phyloP scores from a whole-genome alignment of 2,888 invertebrate genomes.

The Eubasilissa splendida region DNA sequence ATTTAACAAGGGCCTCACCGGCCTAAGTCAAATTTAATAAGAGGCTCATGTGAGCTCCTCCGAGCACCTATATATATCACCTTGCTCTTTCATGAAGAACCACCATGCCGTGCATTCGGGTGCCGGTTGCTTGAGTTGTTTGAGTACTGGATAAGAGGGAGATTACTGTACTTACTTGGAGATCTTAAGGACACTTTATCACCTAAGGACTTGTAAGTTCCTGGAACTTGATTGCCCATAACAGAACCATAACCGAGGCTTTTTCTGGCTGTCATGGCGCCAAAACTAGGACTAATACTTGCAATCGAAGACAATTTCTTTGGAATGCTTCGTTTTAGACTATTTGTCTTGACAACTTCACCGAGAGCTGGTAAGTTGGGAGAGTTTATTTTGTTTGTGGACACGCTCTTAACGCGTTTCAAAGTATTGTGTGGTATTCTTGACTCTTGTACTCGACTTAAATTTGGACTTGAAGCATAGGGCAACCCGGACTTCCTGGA shows the following conservation, averaged over 20 bases:
- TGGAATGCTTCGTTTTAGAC: constrained; percentile 43
- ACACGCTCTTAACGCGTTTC: constrained; percentile 30
- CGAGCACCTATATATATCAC: no score
- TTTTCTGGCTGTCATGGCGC: constrained; percentile 28
- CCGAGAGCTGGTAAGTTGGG: constrained; percentile 1
- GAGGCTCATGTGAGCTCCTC: no score
- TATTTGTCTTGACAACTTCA: constrained; percentile 34
- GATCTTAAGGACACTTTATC: constrained; percentile 34
- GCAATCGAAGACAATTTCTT: constrained; percentile 45
- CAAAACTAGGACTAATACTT: constrained; percentile 50
- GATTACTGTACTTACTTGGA: constrained; percentile 12
- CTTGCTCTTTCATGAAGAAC: no score
- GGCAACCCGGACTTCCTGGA: constrained; percentile 47
- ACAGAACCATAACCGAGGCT: constrained; percentile 36
- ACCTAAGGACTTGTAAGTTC: constrained; percentile 46
- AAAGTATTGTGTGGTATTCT: constrained; percentile 3
- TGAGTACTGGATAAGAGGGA: no score
- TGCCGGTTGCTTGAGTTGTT: no score
- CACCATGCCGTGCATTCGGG: no score
- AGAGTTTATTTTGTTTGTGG: constrained; percentile 37
- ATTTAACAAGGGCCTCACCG: no score
- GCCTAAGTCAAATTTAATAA: no score
- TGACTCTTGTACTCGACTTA: constrained; percentile 39
- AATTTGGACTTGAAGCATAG: constrained; percentile 56
- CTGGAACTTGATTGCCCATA: constrained; percentile 42